Percentiles rank a stretch among this genome's conserved stretches.
phyloP scores from a whole-genome alignment of 2,888 invertebrate species.

The Pherbina coryleti region DNA sequence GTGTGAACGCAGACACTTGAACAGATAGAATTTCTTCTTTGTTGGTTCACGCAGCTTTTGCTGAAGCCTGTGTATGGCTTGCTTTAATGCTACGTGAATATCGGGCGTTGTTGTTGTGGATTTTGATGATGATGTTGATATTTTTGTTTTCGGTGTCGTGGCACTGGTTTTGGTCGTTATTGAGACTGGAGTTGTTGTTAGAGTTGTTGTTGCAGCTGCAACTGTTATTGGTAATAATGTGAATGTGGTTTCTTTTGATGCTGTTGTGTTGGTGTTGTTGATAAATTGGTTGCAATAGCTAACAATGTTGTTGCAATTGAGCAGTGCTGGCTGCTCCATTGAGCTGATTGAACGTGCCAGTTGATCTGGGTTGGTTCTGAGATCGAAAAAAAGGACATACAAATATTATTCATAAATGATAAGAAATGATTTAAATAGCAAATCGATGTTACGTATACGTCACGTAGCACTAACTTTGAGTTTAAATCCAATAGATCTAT shows the following conservation, averaged over 20 bases:
- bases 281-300: conserved; percentile 27
- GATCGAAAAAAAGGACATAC: not conserved
- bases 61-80: conserved; percentile 76
- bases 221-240: not conserved
- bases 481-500: conserved; percentile 77
- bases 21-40: conserved; percentile 76
- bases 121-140: conserved; percentile 13
- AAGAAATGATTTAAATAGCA: not conserved
- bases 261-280: conserved; percentile 2
- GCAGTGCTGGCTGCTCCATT: conserved; percentile 46
- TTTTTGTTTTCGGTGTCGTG: not conserved
- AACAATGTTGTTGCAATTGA: not conserved
- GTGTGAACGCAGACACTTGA: conserved; percentile 77
- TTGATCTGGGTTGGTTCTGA: conserved; percentile 49
- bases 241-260: not conserved
- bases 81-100: conserved; percentile 73
- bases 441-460: conserved; percentile 11
- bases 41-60: conserved; percentile 75
- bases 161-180: not conserved
- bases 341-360: conserved; percentile 52
- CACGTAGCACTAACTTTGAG: conserved; percentile 71
- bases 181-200: not conserved
- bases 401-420: not conserved
- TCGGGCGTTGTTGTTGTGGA: conserved; percentile 55
- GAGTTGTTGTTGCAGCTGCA: conserved; percentile 16